Evolutionary conservation across 2,797 vertebrate species (phyloP).

Genomic region (Alauda arvensis): DNA sequence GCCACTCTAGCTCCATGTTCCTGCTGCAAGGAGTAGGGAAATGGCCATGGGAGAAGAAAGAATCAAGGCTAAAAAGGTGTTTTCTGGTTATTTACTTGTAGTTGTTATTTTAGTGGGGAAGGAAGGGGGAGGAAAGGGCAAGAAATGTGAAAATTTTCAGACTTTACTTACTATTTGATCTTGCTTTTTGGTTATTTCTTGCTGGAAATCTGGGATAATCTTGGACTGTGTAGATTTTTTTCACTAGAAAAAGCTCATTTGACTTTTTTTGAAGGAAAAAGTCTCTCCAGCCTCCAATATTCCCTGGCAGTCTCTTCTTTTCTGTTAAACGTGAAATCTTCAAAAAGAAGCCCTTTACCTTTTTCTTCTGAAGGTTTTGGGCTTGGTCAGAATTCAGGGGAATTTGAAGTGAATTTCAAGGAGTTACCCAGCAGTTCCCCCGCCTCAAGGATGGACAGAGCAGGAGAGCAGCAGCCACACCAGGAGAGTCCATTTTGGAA

Average conservation of each 20-base stretch:
- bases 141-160: background rate
- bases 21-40: background rate
- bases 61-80: fast-evolving
- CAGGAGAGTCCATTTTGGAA: background rate
- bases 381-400: fast-evolving
- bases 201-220: background rate
- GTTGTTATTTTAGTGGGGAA: background rate
- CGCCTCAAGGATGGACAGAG: fast-evolving
- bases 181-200: background rate
- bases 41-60: background rate
- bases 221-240: background rate
- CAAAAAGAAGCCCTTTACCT: background rate
- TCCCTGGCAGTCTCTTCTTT: background rate
- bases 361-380: background rate
- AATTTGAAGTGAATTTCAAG: background rate
- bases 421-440: background rate
- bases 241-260: background rate
- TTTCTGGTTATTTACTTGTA: background rate
- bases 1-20: fast-evolving
- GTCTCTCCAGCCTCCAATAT: background rate
- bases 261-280: background rate
- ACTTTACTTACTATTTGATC: background rate
- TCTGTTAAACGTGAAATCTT: background rate
- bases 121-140: background rate
- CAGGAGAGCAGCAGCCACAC: background rate